Evolutionary conservation across 2,113 vertebrate genomes (phyloP).

Genomic region (Poecile atricapillus): DNA sequence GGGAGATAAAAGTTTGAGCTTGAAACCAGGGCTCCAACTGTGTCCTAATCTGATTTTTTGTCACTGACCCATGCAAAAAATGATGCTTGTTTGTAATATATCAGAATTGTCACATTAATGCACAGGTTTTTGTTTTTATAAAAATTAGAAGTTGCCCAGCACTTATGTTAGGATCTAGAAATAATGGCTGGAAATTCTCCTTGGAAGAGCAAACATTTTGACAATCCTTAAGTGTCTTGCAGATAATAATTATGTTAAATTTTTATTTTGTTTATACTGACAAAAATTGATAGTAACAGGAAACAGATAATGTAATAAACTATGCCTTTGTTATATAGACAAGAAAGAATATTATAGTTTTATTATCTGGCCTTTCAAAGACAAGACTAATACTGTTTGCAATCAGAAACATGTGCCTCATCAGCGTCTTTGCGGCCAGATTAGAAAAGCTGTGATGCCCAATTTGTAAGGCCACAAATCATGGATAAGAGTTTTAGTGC

Average conservation of each 20-base stretch:
- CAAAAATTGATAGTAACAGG: neutral
- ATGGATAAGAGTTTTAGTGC: neutral
- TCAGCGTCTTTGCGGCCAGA: neutral
- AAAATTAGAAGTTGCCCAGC: neutral
- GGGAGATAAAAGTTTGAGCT: neutral
- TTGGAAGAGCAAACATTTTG: neutral
- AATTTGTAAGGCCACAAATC: neutral
- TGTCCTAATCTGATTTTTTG: neutral
- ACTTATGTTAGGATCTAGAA: neutral
- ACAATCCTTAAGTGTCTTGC: neutral
- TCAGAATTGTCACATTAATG: neutral
- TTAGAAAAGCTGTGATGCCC: neutral
- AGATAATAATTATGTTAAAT: neutral
- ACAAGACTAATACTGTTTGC: neutral
- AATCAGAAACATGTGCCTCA: neutral
- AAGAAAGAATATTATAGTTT: neutral
- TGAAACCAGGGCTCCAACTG: neutral
- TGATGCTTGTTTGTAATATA: neutral
- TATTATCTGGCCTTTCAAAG: slow-evolving; percentile 23
- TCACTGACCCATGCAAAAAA: neutral
- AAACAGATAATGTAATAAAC: slow-evolving; percentile 19
- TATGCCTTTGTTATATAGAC: neutral
- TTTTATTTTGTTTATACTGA: slow-evolving; percentile 36
- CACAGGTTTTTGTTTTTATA: neutral
- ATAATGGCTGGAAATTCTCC: neutral